Evolutionary conservation across 2,797 vertebrate genomes (phyloP), one percentile per base, ranked within the genome.

Genomic region (Clarias fuscus): DNA sequence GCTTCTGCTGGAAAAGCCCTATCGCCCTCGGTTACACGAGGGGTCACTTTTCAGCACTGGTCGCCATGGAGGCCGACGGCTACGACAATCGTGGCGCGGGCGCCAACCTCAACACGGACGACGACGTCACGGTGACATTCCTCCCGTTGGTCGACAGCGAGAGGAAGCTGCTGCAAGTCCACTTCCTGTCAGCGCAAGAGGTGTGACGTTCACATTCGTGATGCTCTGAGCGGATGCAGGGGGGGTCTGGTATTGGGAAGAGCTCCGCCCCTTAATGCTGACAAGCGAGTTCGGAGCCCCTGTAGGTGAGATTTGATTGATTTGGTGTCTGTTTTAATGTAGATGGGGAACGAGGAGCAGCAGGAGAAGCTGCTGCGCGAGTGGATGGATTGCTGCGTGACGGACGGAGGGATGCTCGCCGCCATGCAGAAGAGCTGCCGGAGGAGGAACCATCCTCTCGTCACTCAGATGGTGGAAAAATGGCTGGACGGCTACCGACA

Each of bases 371-470:
- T 99, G 92, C 95, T 99, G 61, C 92, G 98, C 81, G 97, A 98
- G 86, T 99, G 98, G 98, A 95, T 99, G 95, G 98, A 99, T 95
- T 99, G 98, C 96, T 98, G 98, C 0, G 98, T 99, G 93, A 99
- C 98, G 0, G 98, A 99, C n/a, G 98, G 98, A 5, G 98, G 98
- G 0, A 95, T 97, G 5, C 93, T 99, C 0, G 98, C 97, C 0
- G 97, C 98, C 37, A 95, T 97, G 96, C 98, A 99, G 95, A 98
- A 98, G 87, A 99, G 98, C 94, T 98, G 96, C 0, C 96, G 97
- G 0, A 94, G 96, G 75, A 96, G 98, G 56, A 97, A 96, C 89
- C 98, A 99, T 92, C 97, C 98, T 0, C 93, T 99, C 89, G 98
- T 99, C 92, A 98, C 98, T 0, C 98, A 99, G 92, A 99, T 99